Base-by-base conservation (phyloP, 2,888 invertebrate species). In the Athetis lepigone region DNA sequence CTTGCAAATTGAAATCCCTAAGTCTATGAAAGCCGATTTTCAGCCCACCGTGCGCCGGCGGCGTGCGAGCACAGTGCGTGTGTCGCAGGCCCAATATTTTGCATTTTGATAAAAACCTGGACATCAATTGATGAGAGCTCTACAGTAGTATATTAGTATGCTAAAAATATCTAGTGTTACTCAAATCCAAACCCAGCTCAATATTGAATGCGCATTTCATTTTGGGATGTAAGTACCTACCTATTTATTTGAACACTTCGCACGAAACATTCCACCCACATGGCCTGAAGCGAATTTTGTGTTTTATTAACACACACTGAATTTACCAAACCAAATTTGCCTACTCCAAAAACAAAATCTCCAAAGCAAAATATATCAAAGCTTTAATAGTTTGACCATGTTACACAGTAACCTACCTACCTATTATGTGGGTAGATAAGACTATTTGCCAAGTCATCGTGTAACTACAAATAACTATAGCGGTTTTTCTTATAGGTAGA, bases 361-460 rank as follows among this genome's bases (percentile, higher is more conserved):
- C 21, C 21, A 49, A 57, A 43, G 40, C 19, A 5, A 49, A 45
- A 45, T 39, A 64, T 67, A 36, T n/a, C 23, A 47, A n/a, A 4
- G 23, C 11, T 39, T 45, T 68, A 36, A 57, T 27, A 50, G 21
- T 45, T 51, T 45, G 33, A 50, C 27, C 21, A 36, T 39, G 33
- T 50, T 40, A 59, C 43, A 45, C 39, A 21, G 25, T 40, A 39
- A n/a, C n/a, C n/a, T n/a, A 33, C 25, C 45, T 21, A 33, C 25
- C 7, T 13, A 23, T n/a, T 43, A 43, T 39, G 19, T 39, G 25
- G 21, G n/a, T 50, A 68, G 50, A 66, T 50, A 58, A 46, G 33
- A n/a, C n/a, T 58, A 39, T n/a, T n/a, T 37, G 67, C 19, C 3
- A 21, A 68, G 50, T 66, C 66, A 66, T 60, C n/a, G 37, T 45